Conservation (phyloP, 2,888 invertebrate genomes). For the Amaurobius ferox region DNA sequence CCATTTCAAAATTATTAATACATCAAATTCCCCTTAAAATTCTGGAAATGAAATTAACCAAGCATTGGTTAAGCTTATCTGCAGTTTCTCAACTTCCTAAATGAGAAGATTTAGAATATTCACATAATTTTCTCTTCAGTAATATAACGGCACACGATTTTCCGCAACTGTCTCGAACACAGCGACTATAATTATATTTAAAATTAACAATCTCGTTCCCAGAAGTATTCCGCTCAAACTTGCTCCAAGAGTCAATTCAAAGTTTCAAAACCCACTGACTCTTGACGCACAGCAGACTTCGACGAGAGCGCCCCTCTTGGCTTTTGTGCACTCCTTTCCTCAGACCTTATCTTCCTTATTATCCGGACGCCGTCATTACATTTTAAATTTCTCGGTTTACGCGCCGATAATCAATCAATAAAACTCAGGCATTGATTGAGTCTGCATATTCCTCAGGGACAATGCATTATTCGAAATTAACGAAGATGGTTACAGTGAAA, state of each 20-base stretch:
- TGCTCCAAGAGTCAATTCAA: not conserved
- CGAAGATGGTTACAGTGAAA: not conserved
- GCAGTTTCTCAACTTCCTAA: not conserved
- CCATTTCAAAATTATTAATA: no score
- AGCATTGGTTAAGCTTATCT: not conserved
- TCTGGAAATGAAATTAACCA: not conserved
- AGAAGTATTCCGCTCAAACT: not conserved
- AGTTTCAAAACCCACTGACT: not conserved
- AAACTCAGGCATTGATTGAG: constrained; percentile 44
- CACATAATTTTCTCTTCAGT: not conserved
- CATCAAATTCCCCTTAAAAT: no score
- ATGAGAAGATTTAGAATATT: not conserved
- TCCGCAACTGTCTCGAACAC: not conserved
- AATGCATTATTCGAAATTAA: constrained; percentile 11
- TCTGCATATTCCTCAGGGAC: constrained; percentile 17
- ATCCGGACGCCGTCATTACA: constrained; percentile 34
- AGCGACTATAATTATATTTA: constrained; percentile 7
- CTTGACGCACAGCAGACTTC: not conserved
- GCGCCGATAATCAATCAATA: constrained; percentile 66
- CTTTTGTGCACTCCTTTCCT: not conserved
- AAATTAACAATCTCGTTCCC: constrained; percentile 14
- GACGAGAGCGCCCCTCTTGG: not conserved
- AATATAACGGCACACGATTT: not conserved
- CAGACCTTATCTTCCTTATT: constrained; percentile 2
- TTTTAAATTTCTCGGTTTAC: constrained; percentile 41